A percentile compares a stretch with the other conserved stretches of the same genome.
These are phyloP conservation scores for Myiozetetes cayanensis DNA, from an alignment of 2,113 vertebrate genomes.

Conservation along the genomic window DNA sequence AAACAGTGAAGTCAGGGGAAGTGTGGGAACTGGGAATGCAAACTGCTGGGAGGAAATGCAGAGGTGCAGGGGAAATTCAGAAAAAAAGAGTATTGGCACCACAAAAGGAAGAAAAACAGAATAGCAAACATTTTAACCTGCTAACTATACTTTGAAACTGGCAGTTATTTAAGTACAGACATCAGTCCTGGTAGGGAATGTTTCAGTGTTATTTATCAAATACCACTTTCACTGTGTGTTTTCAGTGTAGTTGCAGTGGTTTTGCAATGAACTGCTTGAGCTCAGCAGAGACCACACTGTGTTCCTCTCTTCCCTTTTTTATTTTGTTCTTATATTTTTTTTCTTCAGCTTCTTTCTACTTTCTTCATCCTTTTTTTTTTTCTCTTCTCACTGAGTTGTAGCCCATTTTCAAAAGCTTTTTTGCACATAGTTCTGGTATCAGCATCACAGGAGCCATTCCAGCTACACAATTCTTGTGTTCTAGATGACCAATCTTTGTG, in stretches of 20 bases:
- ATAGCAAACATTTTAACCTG: not conserved
- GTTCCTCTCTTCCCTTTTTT: not conserved
- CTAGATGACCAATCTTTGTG: not conserved
- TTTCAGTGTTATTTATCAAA: not conserved
- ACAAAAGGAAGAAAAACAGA: not conserved
- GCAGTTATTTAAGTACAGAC: not conserved
- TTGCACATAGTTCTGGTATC: not conserved
- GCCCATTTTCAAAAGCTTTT: not conserved
- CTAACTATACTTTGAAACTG: not conserved
- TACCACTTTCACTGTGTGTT: not conserved
- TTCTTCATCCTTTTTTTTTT: not conserved
- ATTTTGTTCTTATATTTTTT: not conserved
- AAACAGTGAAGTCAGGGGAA: not conserved
- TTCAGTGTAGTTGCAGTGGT: not conserved
- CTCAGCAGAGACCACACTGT: not conserved
- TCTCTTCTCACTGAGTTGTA: not conserved
- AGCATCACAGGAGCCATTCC: not conserved
- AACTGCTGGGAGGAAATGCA: not conserved
- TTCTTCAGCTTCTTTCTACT: not conserved
- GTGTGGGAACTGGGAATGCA: not conserved
- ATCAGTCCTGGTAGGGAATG: not conserved
- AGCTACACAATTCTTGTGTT: not conserved
- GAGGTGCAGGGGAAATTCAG: not conserved
- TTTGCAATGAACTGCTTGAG: not conserved
- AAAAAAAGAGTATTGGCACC: not conserved